Evolutionary conservation across 2,113 vertebrate genomes (phyloP).

Genomic region (Recurvirostra avosetta): DNA sequence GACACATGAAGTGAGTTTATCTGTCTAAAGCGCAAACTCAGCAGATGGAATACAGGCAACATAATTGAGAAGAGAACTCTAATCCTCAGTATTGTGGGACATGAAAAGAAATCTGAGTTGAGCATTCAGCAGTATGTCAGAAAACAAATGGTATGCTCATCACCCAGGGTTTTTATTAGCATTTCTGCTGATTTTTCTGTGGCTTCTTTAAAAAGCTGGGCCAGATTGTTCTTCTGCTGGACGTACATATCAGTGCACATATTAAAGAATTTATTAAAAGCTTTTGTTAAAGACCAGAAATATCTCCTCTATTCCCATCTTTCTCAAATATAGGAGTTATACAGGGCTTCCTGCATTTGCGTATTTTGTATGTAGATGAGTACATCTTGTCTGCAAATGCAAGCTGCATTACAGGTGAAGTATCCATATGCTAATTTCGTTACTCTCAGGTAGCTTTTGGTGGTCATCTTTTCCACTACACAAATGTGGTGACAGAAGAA

Average conservation of each 20-base stretch:
- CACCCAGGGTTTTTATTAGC: background rate
- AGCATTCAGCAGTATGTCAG: background rate
- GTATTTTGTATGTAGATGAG: background rate
- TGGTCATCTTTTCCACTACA: background rate
- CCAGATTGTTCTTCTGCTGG: background rate
- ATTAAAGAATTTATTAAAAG: background rate
- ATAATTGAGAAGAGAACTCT: background rate
- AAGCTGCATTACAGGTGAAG: background rate
- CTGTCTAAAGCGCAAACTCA: background rate
- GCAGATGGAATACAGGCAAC: background rate
- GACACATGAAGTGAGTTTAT: background rate
- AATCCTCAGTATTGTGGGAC: conserved; percentile 34
- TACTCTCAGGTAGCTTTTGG: background rate
- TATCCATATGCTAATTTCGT: background rate
- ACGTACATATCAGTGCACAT: background rate
- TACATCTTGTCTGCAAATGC: background rate
- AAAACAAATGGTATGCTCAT: conserved; percentile 7
- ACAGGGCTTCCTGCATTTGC: background rate
- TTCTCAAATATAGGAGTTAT: background rate
- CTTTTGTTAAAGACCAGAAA: background rate
- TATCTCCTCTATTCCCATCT: background rate
- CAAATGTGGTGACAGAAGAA: background rate
- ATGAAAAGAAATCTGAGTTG: conserved; percentile 13
- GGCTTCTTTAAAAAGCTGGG: background rate
- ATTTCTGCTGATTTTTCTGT: conserved; percentile 18